Percentiles rank a stretch among this genome's conserved stretches.
Conservation (phyloP, 2,113 vertebrate genomes). For the Megaceryle maxima region DNA sequence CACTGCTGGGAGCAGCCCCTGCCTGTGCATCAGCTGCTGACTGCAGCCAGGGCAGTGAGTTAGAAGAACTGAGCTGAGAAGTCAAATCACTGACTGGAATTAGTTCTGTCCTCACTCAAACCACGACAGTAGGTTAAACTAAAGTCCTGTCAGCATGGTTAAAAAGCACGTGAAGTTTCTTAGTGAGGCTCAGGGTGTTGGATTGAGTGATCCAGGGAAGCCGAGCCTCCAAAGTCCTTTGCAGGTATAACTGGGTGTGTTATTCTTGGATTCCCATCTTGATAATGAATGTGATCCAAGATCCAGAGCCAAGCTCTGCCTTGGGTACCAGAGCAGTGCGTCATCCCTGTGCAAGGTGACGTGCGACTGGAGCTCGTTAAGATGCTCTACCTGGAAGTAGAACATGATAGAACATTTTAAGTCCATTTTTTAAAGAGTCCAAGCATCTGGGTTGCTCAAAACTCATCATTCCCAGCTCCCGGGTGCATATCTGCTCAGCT, state of each 20-base stretch:
- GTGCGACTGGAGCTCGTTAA: rapidly evolving
- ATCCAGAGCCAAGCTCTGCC: background rate
- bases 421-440: background rate
- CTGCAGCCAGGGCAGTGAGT: too few species aligned
- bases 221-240: background rate
- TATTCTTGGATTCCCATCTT: background rate
- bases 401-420: background rate
- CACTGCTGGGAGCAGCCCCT: too few species aligned
- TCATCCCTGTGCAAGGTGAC: background rate
- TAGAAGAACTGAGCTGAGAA: too few species aligned
- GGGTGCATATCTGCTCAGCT: background rate
- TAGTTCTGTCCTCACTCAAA: too few species aligned
- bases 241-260: background rate
- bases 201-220: background rate
- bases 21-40: too few species aligned
- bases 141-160: background rate
- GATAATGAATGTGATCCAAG: background rate
- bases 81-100: too few species aligned
- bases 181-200: background rate
- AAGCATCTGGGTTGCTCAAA: background rate
- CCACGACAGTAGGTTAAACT: background rate
- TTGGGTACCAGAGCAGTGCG: background rate
- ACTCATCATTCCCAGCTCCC: background rate
- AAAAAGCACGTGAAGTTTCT: background rate
- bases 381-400: background rate